Conservation (phyloP, 2,113 vertebrate species). For the Ammodytes dubius region DNA sequence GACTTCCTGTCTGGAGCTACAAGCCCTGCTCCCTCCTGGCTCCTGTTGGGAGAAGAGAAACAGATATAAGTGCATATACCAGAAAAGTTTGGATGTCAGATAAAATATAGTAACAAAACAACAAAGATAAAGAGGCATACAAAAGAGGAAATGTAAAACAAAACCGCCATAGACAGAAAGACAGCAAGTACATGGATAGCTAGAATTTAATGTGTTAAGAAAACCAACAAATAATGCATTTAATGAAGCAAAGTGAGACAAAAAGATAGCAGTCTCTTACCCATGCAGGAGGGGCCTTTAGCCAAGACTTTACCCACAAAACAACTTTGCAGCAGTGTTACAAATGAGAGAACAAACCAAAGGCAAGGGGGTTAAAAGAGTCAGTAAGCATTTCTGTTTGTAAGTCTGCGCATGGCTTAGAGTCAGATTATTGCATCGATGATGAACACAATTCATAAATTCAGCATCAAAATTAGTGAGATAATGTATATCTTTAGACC, state of each 20-base stretch:
- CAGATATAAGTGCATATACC: neutral
- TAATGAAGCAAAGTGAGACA: slow-evolving; percentile 34
- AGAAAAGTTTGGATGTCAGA: neutral
- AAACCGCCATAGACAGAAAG: neutral
- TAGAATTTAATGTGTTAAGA: neutral
- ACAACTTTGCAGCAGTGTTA: slow-evolving; percentile 92
- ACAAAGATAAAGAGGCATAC: neutral
- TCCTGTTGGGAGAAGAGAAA: slow-evolving; percentile 88
- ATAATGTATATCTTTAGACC: neutral
- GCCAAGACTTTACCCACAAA: slow-evolving; percentile 81
- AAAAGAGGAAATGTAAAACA: neutral
- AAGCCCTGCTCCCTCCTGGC: slow-evolving; percentile 93
- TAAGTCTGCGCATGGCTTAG: slow-evolving; percentile 20
- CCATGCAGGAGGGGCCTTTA: slow-evolving; percentile 87
- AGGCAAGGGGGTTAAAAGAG: slow-evolving; percentile 82
- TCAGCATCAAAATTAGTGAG: neutral
- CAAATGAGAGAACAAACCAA: slow-evolving; percentile 90
- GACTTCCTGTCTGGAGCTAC: slow-evolving; percentile 95
- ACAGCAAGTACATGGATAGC: neutral
- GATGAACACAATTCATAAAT: neutral
- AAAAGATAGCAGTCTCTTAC: slow-evolving; percentile 83
- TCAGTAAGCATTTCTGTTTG: slow-evolving; percentile 64
- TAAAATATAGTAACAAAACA: neutral
- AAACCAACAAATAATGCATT: slow-evolving; percentile 51
- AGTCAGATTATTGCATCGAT: slow-evolving; percentile 15